Percentiles rank a stretch among this genome's conserved stretches.
These are phyloP conservation scores for Mormyrops attenuatus DNA, from an alignment of 2,797 vertebrate species.

Conservation along the genomic window DNA sequence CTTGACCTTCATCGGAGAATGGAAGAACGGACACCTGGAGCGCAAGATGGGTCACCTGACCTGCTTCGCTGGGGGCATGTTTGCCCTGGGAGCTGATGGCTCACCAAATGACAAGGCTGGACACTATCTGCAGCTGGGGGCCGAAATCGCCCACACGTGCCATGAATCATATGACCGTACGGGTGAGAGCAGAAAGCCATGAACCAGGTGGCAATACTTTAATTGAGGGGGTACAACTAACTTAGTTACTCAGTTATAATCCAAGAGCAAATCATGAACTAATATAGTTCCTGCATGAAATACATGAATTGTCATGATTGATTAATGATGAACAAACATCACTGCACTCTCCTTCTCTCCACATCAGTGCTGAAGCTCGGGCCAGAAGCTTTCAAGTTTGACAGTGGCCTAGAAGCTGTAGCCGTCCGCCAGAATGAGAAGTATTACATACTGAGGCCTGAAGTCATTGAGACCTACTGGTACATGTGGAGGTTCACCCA, in stretches of 20 bases:
- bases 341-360: neutral
- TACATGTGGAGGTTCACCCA: conserved; percentile 98
- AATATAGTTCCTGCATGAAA: neutral
- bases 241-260: neutral
- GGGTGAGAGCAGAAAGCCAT: conserved; percentile 56
- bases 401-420: conserved; percentile 88
- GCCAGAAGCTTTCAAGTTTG: conserved; percentile 96
- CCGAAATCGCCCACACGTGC: conserved; percentile 94
- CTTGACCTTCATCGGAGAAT: conserved; percentile 92
- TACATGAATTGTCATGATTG: neutral
- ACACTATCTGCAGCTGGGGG: conserved; percentile 94
- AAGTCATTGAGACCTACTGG: conserved; percentile 98
- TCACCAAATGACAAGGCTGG: conserved; percentile 90
- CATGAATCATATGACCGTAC: conserved; percentile 96
- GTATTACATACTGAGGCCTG: conserved; percentile 94
- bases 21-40: conserved; percentile 97
- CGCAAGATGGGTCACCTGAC: conserved; percentile 97
- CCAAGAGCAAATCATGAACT: neutral
- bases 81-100: conserved; percentile 90
- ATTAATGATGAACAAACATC: neutral
- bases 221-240: neutral
- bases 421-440: conserved; percentile 95
- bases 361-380: conserved; percentile 85
- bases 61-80: conserved; percentile 96
- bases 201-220: neutral